Evolutionary conservation across 2,113 vertebrate species (phyloP), one percentile per base, ranked within the genome.

Genomic region (Aspiorhynchus laticeps): DNA sequence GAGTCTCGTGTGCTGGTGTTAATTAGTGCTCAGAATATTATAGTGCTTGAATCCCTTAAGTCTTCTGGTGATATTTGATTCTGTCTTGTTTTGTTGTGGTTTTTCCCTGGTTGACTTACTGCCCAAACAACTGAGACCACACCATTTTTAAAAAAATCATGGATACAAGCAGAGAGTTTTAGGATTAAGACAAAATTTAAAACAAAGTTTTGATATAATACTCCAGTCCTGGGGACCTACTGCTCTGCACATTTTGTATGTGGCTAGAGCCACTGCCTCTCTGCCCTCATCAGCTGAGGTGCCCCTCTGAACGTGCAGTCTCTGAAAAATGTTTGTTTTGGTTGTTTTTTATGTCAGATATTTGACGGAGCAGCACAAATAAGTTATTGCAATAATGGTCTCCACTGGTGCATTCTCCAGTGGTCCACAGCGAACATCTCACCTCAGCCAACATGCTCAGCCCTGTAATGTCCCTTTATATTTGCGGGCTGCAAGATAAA

Each of bases 11-110:
- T 92, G 93, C 91, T 81, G 87, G 73, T 80, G 90, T 93, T 96
- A 97, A 97, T 96, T 96, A 96, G 95, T 90, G 80, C 92, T 91
- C 90, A 88, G 89, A 89, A 90, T 90, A 91, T 91, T 90, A 86
- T 77, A 79, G 33, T 15, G 71, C 43, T 80, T 21, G n/a, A 26
- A 59, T 43, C 73, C 8, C n/a, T 31, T 33, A 38, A 14, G 67
- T 75, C 38, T 26, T 14, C 2, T 15, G 3, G 3, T 59, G 28
- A 71, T 74, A 33, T 75, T 76, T 61, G 33, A 73, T 46, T 51
- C 51, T 19, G 36, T 63, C 21, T 81, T 8, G 21, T 31, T 28
- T 74, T 26, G 1, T 82, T 28, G 7, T 56, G 14, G 56, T 8
- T 53, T 78, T 28, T 31, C 24, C 3, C n/a, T 2, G 12, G 28